Evolutionary conservation across 2,888 invertebrate species (phyloP).

Genomic region (Eutolmus rufibarbis): DNA sequence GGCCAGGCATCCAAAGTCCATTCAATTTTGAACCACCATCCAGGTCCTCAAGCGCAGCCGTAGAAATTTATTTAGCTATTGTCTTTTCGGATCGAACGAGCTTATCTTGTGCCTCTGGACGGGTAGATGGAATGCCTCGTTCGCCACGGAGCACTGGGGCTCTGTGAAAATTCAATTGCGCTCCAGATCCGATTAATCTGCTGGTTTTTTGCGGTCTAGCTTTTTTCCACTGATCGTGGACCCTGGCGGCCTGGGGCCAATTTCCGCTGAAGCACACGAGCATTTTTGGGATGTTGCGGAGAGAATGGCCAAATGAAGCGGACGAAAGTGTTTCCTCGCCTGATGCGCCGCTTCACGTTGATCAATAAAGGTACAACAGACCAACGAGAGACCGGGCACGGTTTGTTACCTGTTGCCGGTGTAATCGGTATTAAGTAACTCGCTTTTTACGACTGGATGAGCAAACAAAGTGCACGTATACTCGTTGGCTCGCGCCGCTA

Average conservation of each 20-base stretch:
- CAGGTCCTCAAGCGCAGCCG: neutral
- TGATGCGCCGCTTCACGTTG: neutral
- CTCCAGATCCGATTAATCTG: slow-evolving; percentile 16
- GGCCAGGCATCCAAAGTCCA: neutral
- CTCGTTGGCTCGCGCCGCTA: neutral
- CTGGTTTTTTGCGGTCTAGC: neutral
- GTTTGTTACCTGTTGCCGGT: slow-evolving; percentile 18
- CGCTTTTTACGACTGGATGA: slow-evolving; percentile 14
- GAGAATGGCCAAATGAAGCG: slow-evolving; percentile 27
- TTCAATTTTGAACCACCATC: neutral
- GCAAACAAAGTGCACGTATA: neutral
- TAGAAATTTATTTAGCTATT: slow-evolving; percentile 25
- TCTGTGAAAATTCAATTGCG: slow-evolving; percentile 14
- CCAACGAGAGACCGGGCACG: neutral
- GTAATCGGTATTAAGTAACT: slow-evolving; percentile 21
- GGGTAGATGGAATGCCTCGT: neutral
- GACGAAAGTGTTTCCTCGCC: slow-evolving; percentile 19
- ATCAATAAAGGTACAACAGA: neutral
- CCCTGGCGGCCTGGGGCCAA: neutral
- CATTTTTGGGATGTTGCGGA: neutral
- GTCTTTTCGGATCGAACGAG: neutral
- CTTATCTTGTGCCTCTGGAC: neutral
- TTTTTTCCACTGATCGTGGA: neutral
- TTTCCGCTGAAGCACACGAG: neutral
- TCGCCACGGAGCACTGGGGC: neutral